A percentile compares a stretch with the other conserved stretches of the same genome.
Evolutionary conservation across 2,797 vertebrate genomes (phyloP).

Genomic region (Poeciliopsis infans): DNA sequence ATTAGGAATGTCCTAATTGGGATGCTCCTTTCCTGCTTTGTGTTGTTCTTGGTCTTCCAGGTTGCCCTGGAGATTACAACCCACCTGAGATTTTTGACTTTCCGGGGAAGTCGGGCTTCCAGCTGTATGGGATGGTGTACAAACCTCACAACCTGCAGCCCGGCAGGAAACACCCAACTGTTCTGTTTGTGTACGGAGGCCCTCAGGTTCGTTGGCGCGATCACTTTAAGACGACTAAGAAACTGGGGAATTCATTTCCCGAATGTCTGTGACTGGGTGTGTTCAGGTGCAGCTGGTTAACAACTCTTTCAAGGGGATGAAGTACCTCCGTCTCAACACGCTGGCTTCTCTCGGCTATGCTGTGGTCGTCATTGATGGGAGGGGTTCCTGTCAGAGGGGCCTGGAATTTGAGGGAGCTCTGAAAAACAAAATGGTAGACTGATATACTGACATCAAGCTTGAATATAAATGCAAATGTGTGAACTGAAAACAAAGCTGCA

Average conservation of each 20-base stretch:
- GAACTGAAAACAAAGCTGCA: background rate
- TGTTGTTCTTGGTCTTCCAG: slow-evolving; percentile 67
- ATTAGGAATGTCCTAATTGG: background rate
- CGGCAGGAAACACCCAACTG: slow-evolving; percentile 92
- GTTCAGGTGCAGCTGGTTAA: slow-evolving; percentile 95
- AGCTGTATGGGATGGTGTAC: slow-evolving; percentile 96
- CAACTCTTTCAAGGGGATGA: slow-evolving; percentile 98
- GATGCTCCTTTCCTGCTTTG: background rate
- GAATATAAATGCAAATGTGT: background rate
- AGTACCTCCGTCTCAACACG: slow-evolving; percentile 95
- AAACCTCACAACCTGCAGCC: slow-evolving; percentile 92
- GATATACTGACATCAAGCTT: background rate
- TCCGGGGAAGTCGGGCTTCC: slow-evolving; percentile 87
- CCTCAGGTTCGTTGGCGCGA: slow-evolving; percentile 86
- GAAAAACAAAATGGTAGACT: slow-evolving; percentile 94
- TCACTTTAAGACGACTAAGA: background rate
- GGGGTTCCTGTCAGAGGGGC: slow-evolving; percentile 95
- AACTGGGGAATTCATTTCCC: background rate
- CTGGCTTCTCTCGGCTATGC: slow-evolving; percentile 94
- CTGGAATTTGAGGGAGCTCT: slow-evolving; percentile 95
- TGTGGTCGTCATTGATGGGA: slow-evolving; percentile 94
- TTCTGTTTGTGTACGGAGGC: slow-evolving; percentile 96
- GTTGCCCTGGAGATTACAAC: slow-evolving; percentile 92
- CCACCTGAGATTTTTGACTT: slow-evolving; percentile 97
- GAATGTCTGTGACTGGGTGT: background rate